phyloP scores from a whole-genome alignment of 2,888 invertebrate species.

The Nowickia ferox region DNA sequence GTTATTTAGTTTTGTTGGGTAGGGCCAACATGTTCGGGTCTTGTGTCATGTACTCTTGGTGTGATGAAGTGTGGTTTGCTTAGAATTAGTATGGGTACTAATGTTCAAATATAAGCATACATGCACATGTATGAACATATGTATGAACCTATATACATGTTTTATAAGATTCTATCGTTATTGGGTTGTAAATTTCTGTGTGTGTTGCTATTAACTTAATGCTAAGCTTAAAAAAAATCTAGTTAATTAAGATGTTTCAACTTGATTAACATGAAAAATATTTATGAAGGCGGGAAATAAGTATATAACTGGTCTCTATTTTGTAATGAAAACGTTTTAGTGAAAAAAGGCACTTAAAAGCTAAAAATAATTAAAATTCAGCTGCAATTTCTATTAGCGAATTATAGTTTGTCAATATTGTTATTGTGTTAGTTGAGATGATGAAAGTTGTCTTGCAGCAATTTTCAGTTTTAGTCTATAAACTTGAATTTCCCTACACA shows the following conservation, averaged over 20 bases:
- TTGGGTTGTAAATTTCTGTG: background rate
- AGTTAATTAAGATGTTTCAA: background rate
- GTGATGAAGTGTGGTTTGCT: slow-evolving; percentile 15
- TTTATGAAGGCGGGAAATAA: background rate
- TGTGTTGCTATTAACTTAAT: background rate
- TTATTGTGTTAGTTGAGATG: too few relatives aligned
- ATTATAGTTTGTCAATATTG: too few relatives aligned
- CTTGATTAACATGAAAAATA: background rate
- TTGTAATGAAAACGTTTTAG: too few relatives aligned
- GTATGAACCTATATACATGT: too few relatives aligned
- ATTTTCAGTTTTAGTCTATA: too few relatives aligned
- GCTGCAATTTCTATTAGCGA: too few relatives aligned
- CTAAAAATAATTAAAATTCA: too few relatives aligned
- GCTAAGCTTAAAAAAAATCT: background rate
- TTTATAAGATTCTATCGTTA: background rate
- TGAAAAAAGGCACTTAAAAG: too few relatives aligned
- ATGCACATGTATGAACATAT: background rate
- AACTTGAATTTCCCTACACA: too few relatives aligned
- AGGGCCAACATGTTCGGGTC: slow-evolving; percentile 36
- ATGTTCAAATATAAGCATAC: background rate
- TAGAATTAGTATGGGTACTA: slow-evolving; percentile 34
- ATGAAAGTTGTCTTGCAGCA: too few relatives aligned
- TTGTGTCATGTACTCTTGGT: slow-evolving; percentile 6
- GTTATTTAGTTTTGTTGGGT: slow-evolving; percentile 71
- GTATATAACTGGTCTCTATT: background rate